A percentile compares a stretch with the other conserved stretches of the same genome.
These are phyloP conservation scores for Eptesicus fuscus DNA, from an alignment of 2,113 vertebrate species.

Conservation along the genomic window DNA sequence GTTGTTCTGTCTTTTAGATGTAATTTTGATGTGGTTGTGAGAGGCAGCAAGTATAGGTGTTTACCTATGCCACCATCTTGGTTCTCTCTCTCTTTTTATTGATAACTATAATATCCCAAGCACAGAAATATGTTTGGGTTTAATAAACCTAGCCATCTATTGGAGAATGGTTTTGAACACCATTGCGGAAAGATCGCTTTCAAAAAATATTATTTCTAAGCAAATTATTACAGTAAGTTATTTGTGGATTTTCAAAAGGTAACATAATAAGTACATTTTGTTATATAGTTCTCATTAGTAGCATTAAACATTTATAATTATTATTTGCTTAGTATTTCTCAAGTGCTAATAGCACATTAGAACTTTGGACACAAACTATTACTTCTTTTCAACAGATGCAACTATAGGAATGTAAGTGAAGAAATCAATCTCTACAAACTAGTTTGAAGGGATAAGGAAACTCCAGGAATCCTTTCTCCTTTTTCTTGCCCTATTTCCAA, in stretches of 20 bases:
- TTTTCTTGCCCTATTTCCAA: not conserved
- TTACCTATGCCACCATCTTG: no score
- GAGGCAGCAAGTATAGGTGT: no score
- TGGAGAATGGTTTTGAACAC: not conserved
- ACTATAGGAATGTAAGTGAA: not conserved
- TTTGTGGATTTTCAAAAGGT: not conserved
- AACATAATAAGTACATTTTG: not conserved
- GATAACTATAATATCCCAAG: not conserved
- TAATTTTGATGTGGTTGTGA: no score
- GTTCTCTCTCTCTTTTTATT: not conserved
- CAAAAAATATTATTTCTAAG: not conserved
- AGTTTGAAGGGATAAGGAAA: not conserved
- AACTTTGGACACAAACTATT: not conserved
- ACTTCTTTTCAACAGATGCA: not conserved
- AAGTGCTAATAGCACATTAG: not conserved
- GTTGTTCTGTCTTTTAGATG: no score
- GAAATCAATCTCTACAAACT: not conserved
- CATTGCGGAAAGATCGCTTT: not conserved
- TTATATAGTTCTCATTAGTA: not conserved
- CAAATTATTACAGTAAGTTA: not conserved
- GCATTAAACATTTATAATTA: constrained; percentile 27
- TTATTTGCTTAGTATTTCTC: constrained; percentile 15
- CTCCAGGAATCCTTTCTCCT: not conserved
- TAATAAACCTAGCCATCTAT: not conserved
- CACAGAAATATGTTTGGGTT: not conserved